These are phyloP conservation scores for Calvadosia cruxmelitensis DNA, from an alignment of 30 jellyfish, hydroid and myxozoan genomes.

Conservation along the genomic window DNA sequence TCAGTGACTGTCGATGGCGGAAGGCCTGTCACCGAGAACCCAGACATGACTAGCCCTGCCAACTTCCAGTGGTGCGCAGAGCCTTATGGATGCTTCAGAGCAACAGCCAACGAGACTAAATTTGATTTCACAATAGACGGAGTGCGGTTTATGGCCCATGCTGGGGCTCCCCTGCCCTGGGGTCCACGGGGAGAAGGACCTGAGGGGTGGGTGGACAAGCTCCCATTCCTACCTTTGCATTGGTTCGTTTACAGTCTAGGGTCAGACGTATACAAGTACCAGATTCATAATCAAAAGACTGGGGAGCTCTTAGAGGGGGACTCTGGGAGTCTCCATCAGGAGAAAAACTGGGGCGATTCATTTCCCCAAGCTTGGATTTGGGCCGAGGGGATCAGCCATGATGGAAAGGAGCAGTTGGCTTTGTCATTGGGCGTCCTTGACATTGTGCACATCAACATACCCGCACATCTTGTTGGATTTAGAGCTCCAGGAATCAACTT, in stretches of 20 bases:
- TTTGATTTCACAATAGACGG: background rate
- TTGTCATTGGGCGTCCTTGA: conserved; percentile 11
- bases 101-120: conserved; percentile 3
- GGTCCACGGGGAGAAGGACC: conserved; percentile 18
- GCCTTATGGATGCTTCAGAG: conserved; percentile 3
- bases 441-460: background rate
- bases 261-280: background rate
- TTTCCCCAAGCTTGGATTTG: conserved; percentile 17
- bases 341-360: conserved; percentile 14
- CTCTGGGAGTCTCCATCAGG: conserved; percentile 8
- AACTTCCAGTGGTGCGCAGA: conserved; percentile 9
- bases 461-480: conserved; percentile 12
- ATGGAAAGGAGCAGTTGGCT: background rate
- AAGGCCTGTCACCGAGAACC: conserved; percentile 2
- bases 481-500: background rate
- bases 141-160: background rate
- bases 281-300: background rate
- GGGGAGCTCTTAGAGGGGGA: background rate
- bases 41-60: conserved; percentile 6
- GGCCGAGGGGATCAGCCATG: conserved; percentile 4
- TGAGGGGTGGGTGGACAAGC: conserved; percentile 9
- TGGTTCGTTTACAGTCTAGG: conserved; percentile 16
- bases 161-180: conserved; percentile 9
- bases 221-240: conserved; percentile 10
- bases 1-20: background rate